Conservation (phyloP, 2,797 vertebrate genomes). For the Sebastes glaucus region DNA sequence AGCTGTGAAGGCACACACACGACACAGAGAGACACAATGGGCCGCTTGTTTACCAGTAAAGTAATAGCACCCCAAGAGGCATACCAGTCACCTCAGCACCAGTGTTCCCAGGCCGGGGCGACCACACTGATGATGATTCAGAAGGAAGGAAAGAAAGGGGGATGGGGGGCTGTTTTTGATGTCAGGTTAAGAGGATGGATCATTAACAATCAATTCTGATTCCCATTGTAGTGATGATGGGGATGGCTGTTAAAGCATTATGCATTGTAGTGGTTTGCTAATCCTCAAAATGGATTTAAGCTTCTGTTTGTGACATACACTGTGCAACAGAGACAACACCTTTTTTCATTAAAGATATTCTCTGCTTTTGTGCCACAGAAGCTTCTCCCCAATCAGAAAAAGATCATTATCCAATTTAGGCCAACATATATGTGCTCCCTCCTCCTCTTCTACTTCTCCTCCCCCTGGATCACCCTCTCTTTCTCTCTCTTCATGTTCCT, state of each 20-base stretch:
- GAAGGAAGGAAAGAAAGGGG: neutral
- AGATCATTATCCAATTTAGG: constrained; percentile 75
- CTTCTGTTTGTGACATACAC: constrained; percentile 41
- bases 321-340: neutral
- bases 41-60: constrained; percentile 90
- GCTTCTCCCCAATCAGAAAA: constrained; percentile 59
- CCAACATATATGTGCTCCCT: constrained; percentile 49
- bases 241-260: constrained; percentile 31
- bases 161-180: constrained; percentile 40
- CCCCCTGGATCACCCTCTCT: constrained; percentile 23
- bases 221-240: constrained; percentile 40
- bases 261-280: constrained; percentile 44
- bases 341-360: constrained; percentile 11
- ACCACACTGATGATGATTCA: constrained; percentile 68
- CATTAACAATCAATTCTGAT: constrained; percentile 58
- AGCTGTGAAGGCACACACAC: constrained; percentile 78
- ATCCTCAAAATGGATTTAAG: constrained; percentile 48
- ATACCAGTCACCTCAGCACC: constrained; percentile 81
- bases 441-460: constrained; percentile 13
- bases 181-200: constrained; percentile 48
- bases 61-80: constrained; percentile 84
- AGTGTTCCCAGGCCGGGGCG: constrained; percentile 78
- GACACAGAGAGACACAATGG: constrained; percentile 85
- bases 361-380: constrained; percentile 59
- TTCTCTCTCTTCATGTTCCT: constrained; percentile 57